Conservation (phyloP, 2,888 invertebrate genomes). For the Drosophila multiciliata region DNA sequence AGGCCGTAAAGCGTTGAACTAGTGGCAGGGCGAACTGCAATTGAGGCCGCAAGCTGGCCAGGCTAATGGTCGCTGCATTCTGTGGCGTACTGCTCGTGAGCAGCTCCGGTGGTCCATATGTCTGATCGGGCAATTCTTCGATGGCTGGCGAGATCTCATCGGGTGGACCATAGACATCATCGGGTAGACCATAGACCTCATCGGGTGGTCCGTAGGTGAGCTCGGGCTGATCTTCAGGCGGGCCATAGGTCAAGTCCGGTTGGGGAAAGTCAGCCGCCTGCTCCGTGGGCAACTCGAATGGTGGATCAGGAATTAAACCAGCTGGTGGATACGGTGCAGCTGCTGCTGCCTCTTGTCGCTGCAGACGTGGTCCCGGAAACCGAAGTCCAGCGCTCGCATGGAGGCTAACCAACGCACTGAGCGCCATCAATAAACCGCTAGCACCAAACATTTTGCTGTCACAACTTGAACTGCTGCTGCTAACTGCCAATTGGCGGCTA, state of each 20-base stretch:
- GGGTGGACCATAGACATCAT: slow-evolving; percentile 53
- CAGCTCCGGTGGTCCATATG: slow-evolving; percentile 46
- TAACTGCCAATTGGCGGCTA: slow-evolving; percentile 25
- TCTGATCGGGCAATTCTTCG: slow-evolving; percentile 48
- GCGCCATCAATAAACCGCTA: slow-evolving; percentile 26
- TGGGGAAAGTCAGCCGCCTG: slow-evolving; percentile 59
- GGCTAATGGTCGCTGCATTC: slow-evolving; percentile 64
- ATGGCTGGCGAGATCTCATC: slow-evolving; percentile 42
- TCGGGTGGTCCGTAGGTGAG: slow-evolving; percentile 75
- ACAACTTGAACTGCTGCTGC: slow-evolving; percentile 55
- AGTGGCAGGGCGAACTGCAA: slow-evolving; percentile 70
- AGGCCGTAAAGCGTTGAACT: slow-evolving; percentile 66
- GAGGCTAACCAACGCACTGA: slow-evolving; percentile 37
- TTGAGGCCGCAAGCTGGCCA: slow-evolving; percentile 65
- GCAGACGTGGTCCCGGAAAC: slow-evolving; percentile 75
- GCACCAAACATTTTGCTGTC: slow-evolving; percentile 56
- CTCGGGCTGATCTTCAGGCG: slow-evolving; percentile 70
- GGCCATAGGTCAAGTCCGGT: slow-evolving; percentile 72
- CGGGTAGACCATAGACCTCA: slow-evolving; percentile 67
- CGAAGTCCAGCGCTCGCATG: slow-evolving; percentile 47
- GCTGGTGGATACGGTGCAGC: slow-evolving; percentile 79
- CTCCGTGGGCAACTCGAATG: slow-evolving; percentile 78
- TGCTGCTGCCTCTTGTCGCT: slow-evolving; percentile 66
- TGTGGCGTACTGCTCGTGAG: slow-evolving; percentile 44
- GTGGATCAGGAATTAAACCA: slow-evolving; percentile 75